phyloP scores from a whole-genome alignment of 2,797 vertebrate genomes.

The Cyclura pinguis region DNA sequence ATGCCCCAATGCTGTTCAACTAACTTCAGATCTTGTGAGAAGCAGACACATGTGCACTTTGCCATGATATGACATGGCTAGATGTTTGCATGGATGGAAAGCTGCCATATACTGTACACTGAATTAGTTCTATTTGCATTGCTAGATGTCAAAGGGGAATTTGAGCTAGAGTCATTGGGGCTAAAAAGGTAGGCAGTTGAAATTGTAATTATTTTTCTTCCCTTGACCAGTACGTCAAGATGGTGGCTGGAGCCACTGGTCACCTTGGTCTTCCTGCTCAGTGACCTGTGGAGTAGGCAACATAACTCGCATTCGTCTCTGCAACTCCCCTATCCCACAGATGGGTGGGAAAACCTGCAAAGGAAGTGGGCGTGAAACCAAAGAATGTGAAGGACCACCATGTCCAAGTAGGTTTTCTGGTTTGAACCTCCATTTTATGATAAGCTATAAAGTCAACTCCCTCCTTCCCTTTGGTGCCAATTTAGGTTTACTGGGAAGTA shows the following conservation, averaged over 20 bases:
- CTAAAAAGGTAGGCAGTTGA: background rate
- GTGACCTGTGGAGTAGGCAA: conserved; percentile 94
- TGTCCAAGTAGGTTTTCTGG: conserved; percentile 87
- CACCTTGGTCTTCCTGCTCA: conserved; percentile 96
- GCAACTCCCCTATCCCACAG: conserved; percentile 95
- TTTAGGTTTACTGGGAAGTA: background rate
- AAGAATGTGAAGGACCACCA: conserved; percentile 88
- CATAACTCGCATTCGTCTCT: conserved; percentile 95
- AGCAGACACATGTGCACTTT: background rate
- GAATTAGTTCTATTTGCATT: background rate
- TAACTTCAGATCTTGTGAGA: background rate
- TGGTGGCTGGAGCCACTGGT: conserved; percentile 99
- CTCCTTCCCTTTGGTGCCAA: background rate
- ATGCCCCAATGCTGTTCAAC: background rate
- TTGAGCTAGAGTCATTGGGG: conserved; percentile 12
- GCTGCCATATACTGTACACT: background rate
- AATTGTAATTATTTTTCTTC: conserved; percentile 50
- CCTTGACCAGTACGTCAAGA: conserved; percentile 88
- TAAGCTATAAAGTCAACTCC: background rate
- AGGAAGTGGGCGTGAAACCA: conserved; percentile 93
- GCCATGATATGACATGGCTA: background rate
- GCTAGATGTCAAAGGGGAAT: background rate
- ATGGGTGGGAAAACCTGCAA: conserved; percentile 92
- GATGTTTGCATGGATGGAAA: background rate
- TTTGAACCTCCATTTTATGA: conserved; percentile 8